phyloP scores from a whole-genome alignment of 2,797 vertebrate species.

The Prionace glauca region DNA sequence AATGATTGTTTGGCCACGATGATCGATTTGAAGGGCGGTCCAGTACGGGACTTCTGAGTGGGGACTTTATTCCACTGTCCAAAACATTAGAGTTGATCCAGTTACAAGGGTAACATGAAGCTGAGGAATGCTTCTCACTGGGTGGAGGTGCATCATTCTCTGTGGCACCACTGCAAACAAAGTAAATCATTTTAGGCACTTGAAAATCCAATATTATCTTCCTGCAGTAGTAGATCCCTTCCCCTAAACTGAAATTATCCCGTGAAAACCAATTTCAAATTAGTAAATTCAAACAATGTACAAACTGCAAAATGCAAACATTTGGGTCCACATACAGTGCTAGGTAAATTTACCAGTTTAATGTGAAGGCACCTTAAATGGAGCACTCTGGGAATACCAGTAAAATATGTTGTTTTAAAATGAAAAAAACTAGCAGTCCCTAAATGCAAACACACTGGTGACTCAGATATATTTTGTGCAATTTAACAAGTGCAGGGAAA shows the following conservation, averaged over 20 bases:
- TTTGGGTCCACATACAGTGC: background rate
- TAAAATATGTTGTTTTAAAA: background rate
- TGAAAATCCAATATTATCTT: background rate
- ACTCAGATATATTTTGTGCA: background rate
- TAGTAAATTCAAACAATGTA: background rate
- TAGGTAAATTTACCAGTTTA: background rate
- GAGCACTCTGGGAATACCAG: background rate
- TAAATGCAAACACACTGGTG: background rate
- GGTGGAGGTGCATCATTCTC: slow-evolving; percentile 64
- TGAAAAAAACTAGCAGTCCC: background rate
- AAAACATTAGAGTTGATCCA: slow-evolving; percentile 58
- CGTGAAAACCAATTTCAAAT: background rate
- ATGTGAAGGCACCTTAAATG: background rate
- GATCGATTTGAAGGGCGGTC: slow-evolving; percentile 70
- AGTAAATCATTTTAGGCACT: slow-evolving; percentile 37
- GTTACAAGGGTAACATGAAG: slow-evolving; percentile 77
- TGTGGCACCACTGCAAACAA: slow-evolving; percentile 59
- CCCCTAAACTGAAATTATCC: background rate
- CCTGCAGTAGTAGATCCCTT: background rate
- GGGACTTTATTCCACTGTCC: slow-evolving; percentile 56
- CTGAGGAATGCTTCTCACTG: slow-evolving; percentile 59
- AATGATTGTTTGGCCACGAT: slow-evolving; percentile 90
- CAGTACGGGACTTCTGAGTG: slow-evolving; percentile 57
- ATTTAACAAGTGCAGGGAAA: background rate
- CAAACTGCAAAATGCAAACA: background rate